Conservation (phyloP, 2,113 vertebrate species). For the Siniperca chuatsi region DNA sequence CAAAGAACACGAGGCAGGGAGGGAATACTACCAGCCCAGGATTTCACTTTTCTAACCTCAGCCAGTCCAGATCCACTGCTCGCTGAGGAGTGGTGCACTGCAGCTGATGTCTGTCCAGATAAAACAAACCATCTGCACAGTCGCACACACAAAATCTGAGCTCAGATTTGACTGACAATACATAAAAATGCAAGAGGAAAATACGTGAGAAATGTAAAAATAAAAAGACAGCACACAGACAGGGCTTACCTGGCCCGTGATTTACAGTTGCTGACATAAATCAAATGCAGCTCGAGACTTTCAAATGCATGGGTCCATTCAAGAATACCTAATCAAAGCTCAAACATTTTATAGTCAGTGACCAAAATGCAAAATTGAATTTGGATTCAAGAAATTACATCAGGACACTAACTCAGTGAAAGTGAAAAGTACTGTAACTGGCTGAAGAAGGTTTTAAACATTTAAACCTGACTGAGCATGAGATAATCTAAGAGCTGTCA, state of each 20-base stretch:
- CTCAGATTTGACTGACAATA: constrained; percentile 16
- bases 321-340: constrained; percentile 40
- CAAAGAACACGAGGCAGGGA: constrained; percentile 46
- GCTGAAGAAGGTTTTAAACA: constrained; percentile 18
- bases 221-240: constrained; percentile 5
- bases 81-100: background rate
- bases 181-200: background rate
- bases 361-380: constrained; percentile 34
- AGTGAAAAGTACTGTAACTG: constrained; percentile 26
- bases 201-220: constrained; percentile 7
- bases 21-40: constrained; percentile 41
- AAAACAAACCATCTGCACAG: constrained; percentile 17
- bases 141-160: background rate
- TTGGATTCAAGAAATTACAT: constrained; percentile 32
- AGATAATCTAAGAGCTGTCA: constrained; percentile 42
- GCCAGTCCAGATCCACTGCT: constrained; percentile 53
- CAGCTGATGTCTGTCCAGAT: constrained; percentile 36
- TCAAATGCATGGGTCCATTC: constrained; percentile 22
- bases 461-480: constrained; percentile 25
- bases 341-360: constrained; percentile 22
- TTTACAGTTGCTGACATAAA: constrained; percentile 30
- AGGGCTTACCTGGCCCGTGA: background rate
- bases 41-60: constrained; percentile 65
- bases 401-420: constrained; percentile 47
- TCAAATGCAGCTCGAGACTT: constrained; percentile 7